A percentile compares a stretch with the other conserved stretches of the same genome.
Evolutionary conservation across 2,797 vertebrate species (phyloP).

Genomic region (Benthosema pterotum): DNA sequence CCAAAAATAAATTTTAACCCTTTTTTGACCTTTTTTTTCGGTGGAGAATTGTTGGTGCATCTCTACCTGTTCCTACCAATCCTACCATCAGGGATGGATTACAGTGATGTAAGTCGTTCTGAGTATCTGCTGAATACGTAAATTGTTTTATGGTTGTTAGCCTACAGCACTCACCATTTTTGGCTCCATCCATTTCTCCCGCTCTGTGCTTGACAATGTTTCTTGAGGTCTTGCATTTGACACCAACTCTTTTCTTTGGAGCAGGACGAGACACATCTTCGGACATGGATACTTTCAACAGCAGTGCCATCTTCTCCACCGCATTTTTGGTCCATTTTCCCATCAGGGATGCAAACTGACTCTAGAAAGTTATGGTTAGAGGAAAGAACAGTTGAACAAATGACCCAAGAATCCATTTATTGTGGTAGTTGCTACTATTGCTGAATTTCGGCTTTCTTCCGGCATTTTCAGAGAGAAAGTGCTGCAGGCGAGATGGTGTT

Average conservation of each 20-base stretch:
- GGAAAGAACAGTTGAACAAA: neutral
- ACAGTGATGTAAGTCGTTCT: too few species aligned
- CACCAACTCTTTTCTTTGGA: neutral
- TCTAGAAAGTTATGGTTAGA: constrained; percentile 8
- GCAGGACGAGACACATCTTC: constrained; percentile 4
- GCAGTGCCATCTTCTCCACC: constrained; percentile 28
- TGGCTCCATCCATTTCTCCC: neutral
- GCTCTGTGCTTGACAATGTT: neutral
- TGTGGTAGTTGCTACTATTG: too few species aligned
- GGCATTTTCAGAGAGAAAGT: too few species aligned
- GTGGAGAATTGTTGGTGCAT: too few species aligned
- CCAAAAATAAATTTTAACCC: too few species aligned
- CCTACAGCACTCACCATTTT: constrained; percentile 18
- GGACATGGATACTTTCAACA: constrained; percentile 32
- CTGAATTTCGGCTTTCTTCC: too few species aligned
- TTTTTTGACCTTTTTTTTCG: too few species aligned
- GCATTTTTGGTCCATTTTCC: constrained; percentile 25
- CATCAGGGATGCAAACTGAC: constrained; percentile 46
- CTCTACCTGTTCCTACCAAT: too few species aligned
- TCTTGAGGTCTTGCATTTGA: neutral
- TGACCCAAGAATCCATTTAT: too few species aligned
- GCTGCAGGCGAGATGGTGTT: too few species aligned
- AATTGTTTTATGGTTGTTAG: neutral
- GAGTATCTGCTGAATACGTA: neutral
- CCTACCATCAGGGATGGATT: too few species aligned